phyloP scores from a whole-genome alignment of 2,797 vertebrate genomes.

The Cossypha caffra region DNA sequence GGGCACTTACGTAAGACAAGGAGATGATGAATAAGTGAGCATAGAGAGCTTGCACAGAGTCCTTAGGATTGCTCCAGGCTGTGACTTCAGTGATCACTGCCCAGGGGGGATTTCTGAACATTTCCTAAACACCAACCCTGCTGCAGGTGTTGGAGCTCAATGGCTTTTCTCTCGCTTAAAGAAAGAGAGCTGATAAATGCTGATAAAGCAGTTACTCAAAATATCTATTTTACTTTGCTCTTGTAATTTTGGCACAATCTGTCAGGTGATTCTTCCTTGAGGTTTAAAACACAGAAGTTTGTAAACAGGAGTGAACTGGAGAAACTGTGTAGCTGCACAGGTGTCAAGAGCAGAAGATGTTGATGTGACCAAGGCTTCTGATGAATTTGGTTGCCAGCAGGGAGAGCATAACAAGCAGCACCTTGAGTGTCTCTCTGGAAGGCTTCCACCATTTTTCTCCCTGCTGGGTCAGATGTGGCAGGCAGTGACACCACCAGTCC shows the following conservation, averaged over 20 bases:
- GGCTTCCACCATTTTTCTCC: not conserved
- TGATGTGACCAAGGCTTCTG: not conserved
- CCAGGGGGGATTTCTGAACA: not conserved
- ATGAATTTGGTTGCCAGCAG: not conserved
- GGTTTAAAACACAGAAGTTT: not conserved
- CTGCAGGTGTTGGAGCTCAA: not conserved
- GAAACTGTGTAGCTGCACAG: not conserved
- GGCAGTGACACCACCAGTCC: not conserved
- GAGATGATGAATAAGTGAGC: not conserved
- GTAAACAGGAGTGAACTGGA: not conserved
- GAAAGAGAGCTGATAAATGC: not conserved
- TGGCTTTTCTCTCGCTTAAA: not conserved
- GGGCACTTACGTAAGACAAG: conserved; percentile 24
- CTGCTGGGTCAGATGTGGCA: not conserved
- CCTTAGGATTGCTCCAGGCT: not conserved
- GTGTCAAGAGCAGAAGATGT: not conserved
- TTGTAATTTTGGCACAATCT: not conserved
- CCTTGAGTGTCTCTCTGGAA: not conserved
- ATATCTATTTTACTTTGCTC: not conserved
- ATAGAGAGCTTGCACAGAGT: not conserved
- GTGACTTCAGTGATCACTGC: not conserved
- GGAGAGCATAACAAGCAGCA: not conserved
- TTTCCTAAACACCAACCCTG: not conserved
- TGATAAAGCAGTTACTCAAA: not conserved
- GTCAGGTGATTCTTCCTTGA: not conserved